Evolutionary conservation across 2,113 vertebrate species (phyloP), one percentile per base, ranked within the genome.

Genomic region (Cygnus buccinator): DNA sequence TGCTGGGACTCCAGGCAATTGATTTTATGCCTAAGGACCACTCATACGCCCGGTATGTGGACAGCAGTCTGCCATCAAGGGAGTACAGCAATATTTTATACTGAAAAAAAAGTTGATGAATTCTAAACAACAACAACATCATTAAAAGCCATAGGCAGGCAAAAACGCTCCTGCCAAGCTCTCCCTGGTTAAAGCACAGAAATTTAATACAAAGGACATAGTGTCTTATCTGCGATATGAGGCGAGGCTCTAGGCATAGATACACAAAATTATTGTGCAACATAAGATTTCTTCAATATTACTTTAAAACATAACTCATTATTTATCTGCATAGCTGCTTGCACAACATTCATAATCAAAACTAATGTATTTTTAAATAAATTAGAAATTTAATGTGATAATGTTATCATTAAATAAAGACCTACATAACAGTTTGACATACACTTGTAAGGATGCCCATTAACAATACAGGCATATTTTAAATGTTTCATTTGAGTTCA

Each of bases 51-150:
- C 96, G 98, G 94, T 98, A 99, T 0, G 65, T 96, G 3, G 99
- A 98, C 18, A 99, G 95, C 85, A 99, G 97, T 4, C 99, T 98
- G 41, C 99, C 99, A 0, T 99, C 99, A n/a, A 99, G 83, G 41
- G 99, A 99, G 95, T 99, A 99, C 23, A 99, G 97, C 95, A 99
- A 81, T 13, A 99, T 94, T 94, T 99, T 99, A 72, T 99, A 99
- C 99, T 99, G 98, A 2, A 83, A 95, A 44, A 85, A 84, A 63
- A 46, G 78, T 2, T 68, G 4, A 68, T 43, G n/a, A 15, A 37
- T 28, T 43, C 44, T 28, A 5, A 35, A 82, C 46, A 10, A 35
- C 35, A 82, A 33, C n/a, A 37, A 2, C 4, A 72, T 3, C 58
- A 46, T 9, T 73, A 17, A 26, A 87, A 87, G 18, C 3, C 89